Evolutionary conservation across 2,888 invertebrate species (phyloP), one percentile per base, ranked within the genome.

Genomic region (Drosophila borborema): DNA sequence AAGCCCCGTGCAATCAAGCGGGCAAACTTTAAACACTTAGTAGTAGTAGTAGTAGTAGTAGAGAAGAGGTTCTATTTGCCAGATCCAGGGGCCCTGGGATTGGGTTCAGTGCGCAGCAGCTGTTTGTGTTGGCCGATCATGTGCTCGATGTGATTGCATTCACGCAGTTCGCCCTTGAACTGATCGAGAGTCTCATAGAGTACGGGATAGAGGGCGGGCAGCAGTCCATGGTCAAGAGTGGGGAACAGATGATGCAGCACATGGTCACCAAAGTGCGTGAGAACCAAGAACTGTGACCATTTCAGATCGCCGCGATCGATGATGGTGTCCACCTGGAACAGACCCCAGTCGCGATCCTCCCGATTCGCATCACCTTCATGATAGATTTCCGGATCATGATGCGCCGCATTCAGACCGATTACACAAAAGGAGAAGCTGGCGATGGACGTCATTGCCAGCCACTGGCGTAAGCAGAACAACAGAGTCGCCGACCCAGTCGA

Each of bases 191-290:
- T 93, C 74, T 93, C 74, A 46, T 91, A 92, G 0, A 93, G 82
- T 14, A 94, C 94, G 0, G 96, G 95, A 89, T 96, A 95, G 5
- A 97, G 93, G 58, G 95, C 94, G 10, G 95, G 94, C 16, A 97
- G 92, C 66, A 96, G 94, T 0, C 95, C 95, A 85, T 97, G 97
- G 91, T 97, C 97, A 40, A 97, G 85, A 0, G 97, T 96, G 0
- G 97, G 97, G 82, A 97, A 96, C 23, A 97, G 93, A 92, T 97
- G 97, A 91, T 97, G 97, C 2, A 97, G 93, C 0, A 94, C 94
- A 90, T 97, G 97, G 69, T 96, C 95, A 0, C 97, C 97, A 84
- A 97, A 97, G 71, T 95, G 94, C 0, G 96, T 96, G 62, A 97
- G 91, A 0, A 95, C 95, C 72, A 96, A 93, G 89, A 96, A 95